Conservation (phyloP, 2,113 vertebrate species). For the Poecilia latipinna region DNA sequence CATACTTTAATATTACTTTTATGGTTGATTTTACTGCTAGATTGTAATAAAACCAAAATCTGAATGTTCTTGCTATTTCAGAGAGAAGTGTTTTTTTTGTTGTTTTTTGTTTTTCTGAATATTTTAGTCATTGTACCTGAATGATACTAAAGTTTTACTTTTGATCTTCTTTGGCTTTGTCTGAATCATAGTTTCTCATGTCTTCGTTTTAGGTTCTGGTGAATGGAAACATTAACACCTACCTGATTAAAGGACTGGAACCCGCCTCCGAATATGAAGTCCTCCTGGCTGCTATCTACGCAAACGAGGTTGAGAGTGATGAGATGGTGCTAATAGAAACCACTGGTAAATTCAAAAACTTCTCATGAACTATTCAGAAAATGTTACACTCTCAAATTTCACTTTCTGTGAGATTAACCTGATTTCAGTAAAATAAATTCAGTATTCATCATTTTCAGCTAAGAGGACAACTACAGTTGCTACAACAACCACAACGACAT, state of each 20-base stretch:
- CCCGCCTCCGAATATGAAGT: slow-evolving; percentile 89
- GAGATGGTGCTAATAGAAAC: slow-evolving; percentile 81
- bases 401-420: neutral
- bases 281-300: slow-evolving; percentile 86
- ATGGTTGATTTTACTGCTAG: too few relatives aligned
- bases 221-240: slow-evolving; percentile 80
- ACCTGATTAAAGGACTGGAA: slow-evolving; percentile 83
- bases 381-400: neutral
- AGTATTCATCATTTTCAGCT: slow-evolving; percentile 71
- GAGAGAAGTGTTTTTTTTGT: too few relatives aligned
- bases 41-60: neutral
- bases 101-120: too few relatives aligned
- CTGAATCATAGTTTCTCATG: neutral
- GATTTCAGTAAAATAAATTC: neutral
- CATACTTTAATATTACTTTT: too few relatives aligned
- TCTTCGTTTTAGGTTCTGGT: slow-evolving; percentile 78
- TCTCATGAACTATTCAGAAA: neutral
- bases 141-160: too few relatives aligned
- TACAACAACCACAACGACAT: slow-evolving; percentile 69
- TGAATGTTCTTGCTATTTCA: too few relatives aligned
- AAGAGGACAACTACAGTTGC: slow-evolving; percentile 73
- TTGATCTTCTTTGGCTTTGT: too few relatives aligned
- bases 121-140: too few relatives aligned
- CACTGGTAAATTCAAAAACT: slow-evolving; percentile 78
- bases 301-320: slow-evolving; percentile 88